These are phyloP conservation scores for Ichneumon xanthorius DNA, from an alignment of 2,888 invertebrate species.

Conservation along the genomic window DNA sequence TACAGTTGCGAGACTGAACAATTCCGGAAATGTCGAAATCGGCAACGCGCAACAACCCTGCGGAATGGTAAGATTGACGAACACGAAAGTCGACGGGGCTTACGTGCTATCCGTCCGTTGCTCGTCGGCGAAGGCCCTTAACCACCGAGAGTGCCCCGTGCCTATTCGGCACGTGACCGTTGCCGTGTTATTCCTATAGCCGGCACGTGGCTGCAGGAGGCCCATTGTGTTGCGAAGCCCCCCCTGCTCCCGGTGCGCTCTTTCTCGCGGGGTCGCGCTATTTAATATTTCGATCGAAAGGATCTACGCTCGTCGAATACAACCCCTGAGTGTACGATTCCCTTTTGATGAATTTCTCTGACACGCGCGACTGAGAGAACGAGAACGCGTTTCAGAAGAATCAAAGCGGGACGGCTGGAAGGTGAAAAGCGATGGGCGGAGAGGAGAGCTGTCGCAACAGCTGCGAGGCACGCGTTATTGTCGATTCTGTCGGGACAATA, in stretches of 20 bases:
- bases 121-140: conserved; percentile 62
- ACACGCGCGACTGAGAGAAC: conserved; percentile 47
- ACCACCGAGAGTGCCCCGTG: conserved; percentile 71
- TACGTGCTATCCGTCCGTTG: conserved; percentile 71
- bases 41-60: too few species aligned
- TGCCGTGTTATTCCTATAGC: conserved; percentile 78
- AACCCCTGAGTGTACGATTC: conserved; percentile 62
- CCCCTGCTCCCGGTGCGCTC: conserved; percentile 60
- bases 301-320: conserved; percentile 68
- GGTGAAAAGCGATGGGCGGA: conserved; percentile 47
- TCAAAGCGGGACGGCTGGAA: conserved; percentile 4
- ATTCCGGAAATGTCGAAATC: too few species aligned
- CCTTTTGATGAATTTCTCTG: conserved; percentile 77
- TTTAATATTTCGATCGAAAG: conserved; percentile 80
- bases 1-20: too few species aligned
- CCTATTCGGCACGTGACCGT: conserved; percentile 78
- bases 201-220: conserved; percentile 77
- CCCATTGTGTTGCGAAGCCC: conserved; percentile 62
- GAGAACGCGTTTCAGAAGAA: conserved; percentile 37
- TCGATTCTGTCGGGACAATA: conserved; percentile 67
- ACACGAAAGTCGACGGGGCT: neutral
- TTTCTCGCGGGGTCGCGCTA: conserved; percentile 70
- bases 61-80: neutral
- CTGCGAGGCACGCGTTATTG: conserved; percentile 72
- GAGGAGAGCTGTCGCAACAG: conserved; percentile 68